Base-by-base conservation (phyloP, 2,797 vertebrate genomes). In the Tokudaia muenninki region DNA sequence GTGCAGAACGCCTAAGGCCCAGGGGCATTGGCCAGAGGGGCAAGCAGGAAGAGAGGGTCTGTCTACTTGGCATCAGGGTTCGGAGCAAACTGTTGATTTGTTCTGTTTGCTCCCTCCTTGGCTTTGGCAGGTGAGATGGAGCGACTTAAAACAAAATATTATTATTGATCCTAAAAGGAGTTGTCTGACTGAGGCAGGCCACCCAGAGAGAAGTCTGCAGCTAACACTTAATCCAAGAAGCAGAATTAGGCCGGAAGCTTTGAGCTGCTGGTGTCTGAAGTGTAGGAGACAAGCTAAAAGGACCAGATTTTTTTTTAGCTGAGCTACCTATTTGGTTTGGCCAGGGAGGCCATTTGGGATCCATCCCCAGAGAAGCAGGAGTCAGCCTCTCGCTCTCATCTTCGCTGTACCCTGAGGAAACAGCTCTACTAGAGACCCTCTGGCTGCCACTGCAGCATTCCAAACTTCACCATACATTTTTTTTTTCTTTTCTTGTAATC, bases 401-500 rank as follows among this genome's bases (percentile, higher is more conserved):
- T 44, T 57, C 29, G 26, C 52, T 41, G 44, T 26, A 74, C 34
- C n/a, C 91, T 44, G 31, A 75, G 55, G 41, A 79, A 59, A 57
- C 22, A 7, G 29, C 61, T 97, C 72, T 82, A 79, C 8, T 22
- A 21, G 52, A 75, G 86, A 14, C 86, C 61, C 91, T 74, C 0
- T 0, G 17, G n/a, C 89, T 55, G 7, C 88, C 65, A 96, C 90
- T 77, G 3, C 52, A 86, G 94, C 94, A 65, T 88, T 97, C 94
- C 90, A 96, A 98, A 98, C 95, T 98, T 98, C 95, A 88, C 24
- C 47, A 86, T 96, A 34, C 11, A 0, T 97, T 97, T 98, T 98
- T 98, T 98, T 97, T 97, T 10, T 0, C 1, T 70, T 97, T 97
- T 98, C 97, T 98, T 97, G 97, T 97, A 98, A 98, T 98, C 98